Evolutionary conservation across 2,797 vertebrate genomes (phyloP), one percentile per base, ranked within the genome.

Genomic region (Poecilia velifera): DNA sequence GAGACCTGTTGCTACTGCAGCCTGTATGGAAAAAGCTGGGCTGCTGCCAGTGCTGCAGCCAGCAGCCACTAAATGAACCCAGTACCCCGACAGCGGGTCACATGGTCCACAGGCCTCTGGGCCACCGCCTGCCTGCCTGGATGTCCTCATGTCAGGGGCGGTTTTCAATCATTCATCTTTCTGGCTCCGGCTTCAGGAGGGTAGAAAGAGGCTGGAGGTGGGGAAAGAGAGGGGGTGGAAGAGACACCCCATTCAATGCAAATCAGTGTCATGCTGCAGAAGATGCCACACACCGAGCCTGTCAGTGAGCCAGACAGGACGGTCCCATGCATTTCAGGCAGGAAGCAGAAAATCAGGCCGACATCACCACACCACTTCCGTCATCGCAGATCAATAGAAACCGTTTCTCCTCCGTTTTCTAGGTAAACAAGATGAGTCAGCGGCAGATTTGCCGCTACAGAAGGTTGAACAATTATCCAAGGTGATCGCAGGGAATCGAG

Each of bases 51-150:
- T 28, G 57, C 88, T 94, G 93, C 93, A 93, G 90, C 94, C 93
- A 94, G 93, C 93, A 93, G 90, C 94, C 93, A 94, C 94, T 95
- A 92, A 95, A 95, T 95, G 94, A 96, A 96, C 96, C 94, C 95
- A 93, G 93, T 96, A 95, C 94, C 94, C 95, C 90, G 91, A 94
- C 94, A 90, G 90, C 80, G 13, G 91, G 94, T 96, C 96, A 96
- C 95, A 95, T 95, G 95, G 92, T 94, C 87, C 86, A 87, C 86
- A 83, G 91, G 91, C 92, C 90, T 93, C 78, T 87, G 87, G 86
- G 92, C 90, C 91, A 91, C 92, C 81, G 88, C 92, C 91, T 81
- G 88, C 92, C 91, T 90, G 89, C 91, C 76, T 86, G 84, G 87
- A 84, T 79, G 81, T 85, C 82, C 84, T 86, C 84, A 90, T 89